Conservation (phyloP, 2,113 vertebrate species). For the Tilapia sparmanii region DNA sequence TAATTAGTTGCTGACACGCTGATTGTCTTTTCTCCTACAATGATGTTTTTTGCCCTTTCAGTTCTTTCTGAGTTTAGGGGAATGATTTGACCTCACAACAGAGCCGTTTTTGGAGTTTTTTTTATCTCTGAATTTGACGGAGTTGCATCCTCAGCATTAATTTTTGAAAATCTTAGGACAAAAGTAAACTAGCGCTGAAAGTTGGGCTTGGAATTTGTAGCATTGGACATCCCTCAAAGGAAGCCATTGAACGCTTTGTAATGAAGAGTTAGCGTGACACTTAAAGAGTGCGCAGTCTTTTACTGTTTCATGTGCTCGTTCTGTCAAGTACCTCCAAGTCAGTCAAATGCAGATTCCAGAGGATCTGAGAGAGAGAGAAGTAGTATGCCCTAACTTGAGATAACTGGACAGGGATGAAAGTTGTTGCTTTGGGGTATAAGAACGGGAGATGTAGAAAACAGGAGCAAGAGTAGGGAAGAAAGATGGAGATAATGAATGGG, state of each 20-base stretch:
- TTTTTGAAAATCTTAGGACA: conserved; percentile 23
- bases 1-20: conserved; percentile 11
- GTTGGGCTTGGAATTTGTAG: conserved; percentile 18
- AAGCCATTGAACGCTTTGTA: conserved; percentile 34
- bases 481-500: conserved; percentile 49
- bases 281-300: conserved; percentile 16
- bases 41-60: neutral
- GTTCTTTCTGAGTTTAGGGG: conserved; percentile 3
- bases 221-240: conserved; percentile 58
- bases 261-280: conserved; percentile 47
- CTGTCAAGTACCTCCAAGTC: conserved; percentile 70
- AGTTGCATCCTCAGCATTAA: conserved; percentile 47
- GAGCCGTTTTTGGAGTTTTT: conserved; percentile 1
- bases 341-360: conserved; percentile 64
- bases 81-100: conserved; percentile 45
- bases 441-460: conserved; percentile 25
- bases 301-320: conserved; percentile 44
- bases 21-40: neutral
- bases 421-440: conserved; percentile 18
- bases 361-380: conserved; percentile 19
- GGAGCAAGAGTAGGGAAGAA: conserved; percentile 1
- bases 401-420: conserved; percentile 67
- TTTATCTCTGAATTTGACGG: neutral
- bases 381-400: conserved; percentile 48
- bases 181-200: conserved; percentile 35